Percentiles rank a stretch among this genome's conserved stretches.
Conservation (phyloP, 2,113 vertebrate species). For the Atherinomorus stipes region DNA sequence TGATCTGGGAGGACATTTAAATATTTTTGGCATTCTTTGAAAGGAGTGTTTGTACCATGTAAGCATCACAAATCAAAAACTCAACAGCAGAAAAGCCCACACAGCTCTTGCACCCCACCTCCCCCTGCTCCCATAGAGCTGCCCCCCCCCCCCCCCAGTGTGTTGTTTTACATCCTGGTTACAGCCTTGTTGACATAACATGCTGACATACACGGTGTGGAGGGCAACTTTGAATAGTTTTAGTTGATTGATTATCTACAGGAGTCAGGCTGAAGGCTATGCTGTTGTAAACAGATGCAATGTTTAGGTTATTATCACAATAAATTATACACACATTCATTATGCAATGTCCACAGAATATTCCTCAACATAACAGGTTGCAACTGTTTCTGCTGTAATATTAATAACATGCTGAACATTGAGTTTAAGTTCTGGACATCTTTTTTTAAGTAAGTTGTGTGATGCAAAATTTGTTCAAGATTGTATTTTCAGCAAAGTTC, state of each 20-base stretch:
- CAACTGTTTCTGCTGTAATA: not conserved
- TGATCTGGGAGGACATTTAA: not conserved
- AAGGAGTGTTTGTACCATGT: not conserved
- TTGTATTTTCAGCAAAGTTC: not conserved
- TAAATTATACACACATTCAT: slow-evolving; percentile 3
- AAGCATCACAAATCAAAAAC: not conserved
- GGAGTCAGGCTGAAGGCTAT: not conserved
- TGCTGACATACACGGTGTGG: not conserved
- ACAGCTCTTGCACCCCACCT: not conserved
- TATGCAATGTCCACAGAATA: slow-evolving; percentile 18
- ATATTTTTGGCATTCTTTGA: not conserved
- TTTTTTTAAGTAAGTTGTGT: not conserved
- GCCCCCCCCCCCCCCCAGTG: not conserved
- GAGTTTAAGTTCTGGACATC: not conserved
- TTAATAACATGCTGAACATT: not conserved
- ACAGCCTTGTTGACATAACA: slow-evolving; percentile 24
- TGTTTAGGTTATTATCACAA: not conserved
- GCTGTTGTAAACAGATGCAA: not conserved
- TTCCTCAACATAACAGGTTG: not conserved
- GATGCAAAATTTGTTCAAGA: slow-evolving; percentile 6
- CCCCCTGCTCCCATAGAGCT: not conserved
- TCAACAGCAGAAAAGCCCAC: not conserved
- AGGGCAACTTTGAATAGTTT: not conserved
- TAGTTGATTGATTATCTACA: slow-evolving; percentile 25
- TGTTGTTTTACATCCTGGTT: slow-evolving; percentile 24